These are phyloP conservation scores for Sinelater perroti DNA, from an alignment of 2,888 invertebrate genomes.

Conservation along the genomic window DNA sequence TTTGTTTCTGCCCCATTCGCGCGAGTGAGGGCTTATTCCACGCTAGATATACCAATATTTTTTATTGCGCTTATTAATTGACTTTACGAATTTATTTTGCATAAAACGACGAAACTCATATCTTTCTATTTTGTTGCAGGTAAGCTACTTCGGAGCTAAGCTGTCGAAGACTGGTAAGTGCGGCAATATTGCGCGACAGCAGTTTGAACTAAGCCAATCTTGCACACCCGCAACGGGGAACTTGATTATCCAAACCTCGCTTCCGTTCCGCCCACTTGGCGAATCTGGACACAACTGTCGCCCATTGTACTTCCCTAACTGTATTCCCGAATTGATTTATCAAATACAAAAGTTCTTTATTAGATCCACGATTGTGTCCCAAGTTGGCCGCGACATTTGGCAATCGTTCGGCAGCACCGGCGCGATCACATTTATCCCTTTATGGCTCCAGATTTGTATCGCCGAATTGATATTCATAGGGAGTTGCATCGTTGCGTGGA, in stretches of 20 bases:
- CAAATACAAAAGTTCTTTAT: constrained; percentile 58
- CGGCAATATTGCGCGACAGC: constrained; percentile 11
- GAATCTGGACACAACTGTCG: constrained; percentile 51
- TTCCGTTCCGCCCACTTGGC: constrained; percentile 32
- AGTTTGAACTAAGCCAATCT: constrained; percentile 18
- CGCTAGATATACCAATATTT: too few species aligned
- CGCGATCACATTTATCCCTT: constrained; percentile 23
- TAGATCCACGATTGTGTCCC: constrained; percentile 55
- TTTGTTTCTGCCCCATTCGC: too few species aligned
- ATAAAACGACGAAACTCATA: too few species aligned
- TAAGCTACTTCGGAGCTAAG: constrained; percentile 12
- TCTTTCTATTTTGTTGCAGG: constrained; percentile 28
- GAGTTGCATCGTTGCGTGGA: constrained; percentile 1
- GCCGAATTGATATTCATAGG: constrained; percentile 13
- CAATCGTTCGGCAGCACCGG: constrained; percentile 45
- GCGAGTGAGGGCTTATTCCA: too few species aligned
- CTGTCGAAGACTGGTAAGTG: constrained; percentile 20
- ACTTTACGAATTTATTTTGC: too few species aligned
- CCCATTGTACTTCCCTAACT: constrained; percentile 50
- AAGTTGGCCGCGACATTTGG: constrained; percentile 51
- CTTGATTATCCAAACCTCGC: constrained; percentile 33
- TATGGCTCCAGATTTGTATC: constrained; percentile 15
- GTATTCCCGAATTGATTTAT: constrained; percentile 55
- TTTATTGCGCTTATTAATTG: too few species aligned
- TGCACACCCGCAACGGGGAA: constrained; percentile 16